A percentile compares a stretch with the other conserved stretches of the same genome.
Evolutionary conservation across 2,888 invertebrate genomes (phyloP).

Genomic region (Omphaloscelis lunosa): DNA sequence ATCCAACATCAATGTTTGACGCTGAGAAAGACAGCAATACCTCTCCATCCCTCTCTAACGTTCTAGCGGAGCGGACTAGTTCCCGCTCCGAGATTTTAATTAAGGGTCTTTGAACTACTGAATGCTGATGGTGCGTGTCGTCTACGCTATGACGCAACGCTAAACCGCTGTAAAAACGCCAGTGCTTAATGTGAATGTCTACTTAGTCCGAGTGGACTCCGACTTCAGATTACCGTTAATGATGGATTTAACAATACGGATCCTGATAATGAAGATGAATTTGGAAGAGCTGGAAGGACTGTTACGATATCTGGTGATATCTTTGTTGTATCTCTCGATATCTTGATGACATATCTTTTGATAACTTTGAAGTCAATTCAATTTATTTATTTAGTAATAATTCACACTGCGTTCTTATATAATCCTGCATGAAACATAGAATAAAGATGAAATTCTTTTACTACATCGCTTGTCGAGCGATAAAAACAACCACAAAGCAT

Average conservation of each 20-base stretch:
- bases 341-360: neutral
- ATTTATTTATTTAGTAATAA: neutral
- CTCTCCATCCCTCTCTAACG: constrained; percentile 58
- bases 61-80: constrained; percentile 70
- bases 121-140: constrained; percentile 72
- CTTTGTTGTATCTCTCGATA: neutral
- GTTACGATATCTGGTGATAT: constrained; percentile 6
- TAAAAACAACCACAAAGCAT: constrained; percentile 1
- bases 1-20: constrained; percentile 46
- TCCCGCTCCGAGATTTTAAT: constrained; percentile 75
- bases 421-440: neutral
- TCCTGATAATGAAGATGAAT: constrained; percentile 3
- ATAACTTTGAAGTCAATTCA: neutral
- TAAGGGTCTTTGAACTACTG: constrained; percentile 81
- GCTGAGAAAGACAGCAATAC: constrained; percentile 55
- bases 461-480: neutral
- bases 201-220: constrained; percentile 33
- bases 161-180: constrained; percentile 58
- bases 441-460: neutral
- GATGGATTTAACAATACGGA: constrained; percentile 14
- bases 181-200: constrained; percentile 45
- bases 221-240: constrained; percentile 52
- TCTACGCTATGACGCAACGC: constrained; percentile 66
- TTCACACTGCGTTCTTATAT: neutral
- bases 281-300: constrained; percentile 7